Evolutionary conservation across 2,113 vertebrate species (phyloP).

Genomic region (Orthonyx spaldingii): DNA sequence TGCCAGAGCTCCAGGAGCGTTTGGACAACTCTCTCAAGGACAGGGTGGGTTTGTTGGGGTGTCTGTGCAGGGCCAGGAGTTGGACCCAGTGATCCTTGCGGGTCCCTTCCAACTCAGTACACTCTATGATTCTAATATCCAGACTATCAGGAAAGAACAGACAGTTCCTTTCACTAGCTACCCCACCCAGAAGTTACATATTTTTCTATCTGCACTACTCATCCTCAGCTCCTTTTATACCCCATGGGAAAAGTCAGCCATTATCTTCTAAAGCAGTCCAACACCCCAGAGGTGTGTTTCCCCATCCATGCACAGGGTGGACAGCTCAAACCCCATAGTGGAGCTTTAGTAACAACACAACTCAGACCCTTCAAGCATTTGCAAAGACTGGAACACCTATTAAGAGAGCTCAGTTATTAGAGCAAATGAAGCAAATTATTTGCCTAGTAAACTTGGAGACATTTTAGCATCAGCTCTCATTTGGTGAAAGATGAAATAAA

Average conservation of each 20-base stretch:
- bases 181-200: background rate
- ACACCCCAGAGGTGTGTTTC: background rate
- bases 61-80: background rate
- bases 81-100: background rate
- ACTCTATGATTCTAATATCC: background rate
- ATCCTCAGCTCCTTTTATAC: background rate
- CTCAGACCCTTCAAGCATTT: background rate
- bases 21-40: background rate
- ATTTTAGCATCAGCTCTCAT: background rate
- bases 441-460: background rate
- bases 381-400: background rate
- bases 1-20: background rate
- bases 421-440: background rate
- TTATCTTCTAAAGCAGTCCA: background rate
- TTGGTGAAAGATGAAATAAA: background rate
- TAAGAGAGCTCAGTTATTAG: background rate
- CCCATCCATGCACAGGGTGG: background rate
- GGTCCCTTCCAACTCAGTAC: background rate
- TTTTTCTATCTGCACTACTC: background rate
- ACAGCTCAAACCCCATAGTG: fast-evolving
- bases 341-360: background rate
- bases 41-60: background rate
- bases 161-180: background rate
- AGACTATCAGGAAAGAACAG: background rate
- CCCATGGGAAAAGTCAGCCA: background rate